Evolutionary conservation across 23 tunicate genomes (phyloP), one percentile per base, ranked within the genome.

Genomic region (Ciona savignyi): DNA sequence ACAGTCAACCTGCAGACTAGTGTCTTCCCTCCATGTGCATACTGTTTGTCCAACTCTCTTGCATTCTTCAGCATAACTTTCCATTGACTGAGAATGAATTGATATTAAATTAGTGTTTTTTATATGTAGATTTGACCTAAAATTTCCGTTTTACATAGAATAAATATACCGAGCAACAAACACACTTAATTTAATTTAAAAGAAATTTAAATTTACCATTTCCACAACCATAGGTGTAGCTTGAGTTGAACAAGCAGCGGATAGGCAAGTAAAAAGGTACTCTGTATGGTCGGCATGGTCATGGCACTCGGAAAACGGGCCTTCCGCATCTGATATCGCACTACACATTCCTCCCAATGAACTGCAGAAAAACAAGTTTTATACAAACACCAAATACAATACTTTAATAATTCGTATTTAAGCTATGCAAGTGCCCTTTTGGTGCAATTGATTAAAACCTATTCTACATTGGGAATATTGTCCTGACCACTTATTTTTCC

Each of bases 271-370:
- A 0, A 26, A 26, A 31, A 30, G 33, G 30, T 33, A 73, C 11
- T n/a, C 23, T 62, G 29, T 27, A 4, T 76, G 71, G 66, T 71
- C 78, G 2, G 48, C 27, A n/a, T 11, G 20, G 19, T 63, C 6
- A 42, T 80, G 78, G 35, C 85, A 80, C 34, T 80, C 35, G 26
- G 78, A 21, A 34, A 80, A 80, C 9, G 85, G 78, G 2, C 85
- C 85, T 27, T 72, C 72, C 24, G 20, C 72, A 63, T 80, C 85
- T 22, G 35, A n/a, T 25, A 80, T 32, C 15, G 78, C 78, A 3
- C 62, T 63, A 34, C 85, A 80, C 20, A 72, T 25, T 9, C 72
- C 64, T 15, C 63, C 78, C 3, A 30, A 64, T 0, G 70, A 60
- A 80, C 85, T 80, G 71, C 4, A 34, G 64, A 23, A 27, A 63